Evolutionary conservation across 53 echinoderm and acorn worm species (phyloP).

Genomic region (Holothuria scabra): DNA sequence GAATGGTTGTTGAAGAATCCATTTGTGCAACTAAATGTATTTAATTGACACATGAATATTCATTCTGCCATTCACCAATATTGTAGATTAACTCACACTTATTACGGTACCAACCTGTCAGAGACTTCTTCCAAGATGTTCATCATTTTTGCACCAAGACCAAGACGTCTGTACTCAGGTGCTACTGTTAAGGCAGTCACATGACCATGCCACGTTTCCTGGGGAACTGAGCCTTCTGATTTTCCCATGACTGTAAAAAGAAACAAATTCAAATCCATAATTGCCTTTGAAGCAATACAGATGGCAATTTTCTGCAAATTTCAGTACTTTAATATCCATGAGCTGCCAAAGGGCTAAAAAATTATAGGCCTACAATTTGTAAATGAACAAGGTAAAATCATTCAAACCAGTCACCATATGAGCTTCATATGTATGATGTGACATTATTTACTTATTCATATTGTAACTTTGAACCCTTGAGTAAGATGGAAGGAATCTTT

Average conservation of each 20-base stretch:
- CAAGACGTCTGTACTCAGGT: constrained; percentile 91
- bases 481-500: too few relatives aligned
- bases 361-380: not conserved
- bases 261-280: not conserved
- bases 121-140: constrained; percentile 91
- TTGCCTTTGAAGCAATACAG: not conserved
- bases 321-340: not conserved
- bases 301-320: not conserved
- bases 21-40: too few relatives aligned
- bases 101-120: constrained; percentile 65
- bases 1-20: too few relatives aligned
- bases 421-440: too few relatives aligned
- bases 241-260: constrained; percentile 88
- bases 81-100: too few relatives aligned
- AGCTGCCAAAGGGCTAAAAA: not conserved
- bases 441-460: too few relatives aligned
- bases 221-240: constrained; percentile 89
- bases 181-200: constrained; percentile 97
- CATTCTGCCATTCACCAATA: too few relatives aligned
- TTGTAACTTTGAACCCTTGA: too few relatives aligned
- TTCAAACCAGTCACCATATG: too few relatives aligned
- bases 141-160: constrained; percentile 94
- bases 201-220: constrained; percentile 99
- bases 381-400: not conserved
- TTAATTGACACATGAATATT: too few relatives aligned